These are phyloP conservation scores for Penaeus indicus DNA, from an alignment of 1,140 invertebrate genomes.

Conservation along the genomic window DNA sequence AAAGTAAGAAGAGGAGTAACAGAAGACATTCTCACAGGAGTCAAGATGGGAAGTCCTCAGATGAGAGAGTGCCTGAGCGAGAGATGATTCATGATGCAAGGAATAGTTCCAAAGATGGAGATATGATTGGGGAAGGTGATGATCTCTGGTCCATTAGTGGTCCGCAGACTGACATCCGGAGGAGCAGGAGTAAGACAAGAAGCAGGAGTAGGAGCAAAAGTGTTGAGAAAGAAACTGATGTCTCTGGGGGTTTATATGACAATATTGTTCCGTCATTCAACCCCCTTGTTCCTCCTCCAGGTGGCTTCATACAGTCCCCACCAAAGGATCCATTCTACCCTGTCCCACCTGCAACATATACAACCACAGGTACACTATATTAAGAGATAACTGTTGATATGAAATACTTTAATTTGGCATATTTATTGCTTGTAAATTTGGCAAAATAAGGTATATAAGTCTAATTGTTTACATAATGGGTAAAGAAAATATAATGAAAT, in stretches of 20 bases:
- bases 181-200: constrained; percentile 3
- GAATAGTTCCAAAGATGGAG: not conserved
- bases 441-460: too few relatives aligned
- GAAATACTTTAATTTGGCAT: too few relatives aligned
- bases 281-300: constrained; percentile 41
- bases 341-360: constrained; percentile 35
- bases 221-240: constrained; percentile 23
- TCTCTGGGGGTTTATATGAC: not conserved
- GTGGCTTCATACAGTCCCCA: constrained; percentile 39
- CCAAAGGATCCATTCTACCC: constrained; percentile 36
- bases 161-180: not conserved
- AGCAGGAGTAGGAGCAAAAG: constrained; percentile 33
- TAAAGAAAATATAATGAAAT: too few relatives aligned
- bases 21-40: constrained; percentile 46
- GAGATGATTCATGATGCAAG: constrained; percentile 28
- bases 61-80: constrained; percentile 8
- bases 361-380: constrained; percentile 3
- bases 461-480: too few relatives aligned
- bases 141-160: too few relatives aligned
- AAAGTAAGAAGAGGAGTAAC: constrained; percentile 37
- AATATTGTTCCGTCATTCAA: constrained; percentile 39
- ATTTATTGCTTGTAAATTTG: too few relatives aligned
- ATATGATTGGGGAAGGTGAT: not conserved
- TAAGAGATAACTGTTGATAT: too few relatives aligned
- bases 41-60: constrained; percentile 35